Percentiles rank a stretch among this genome's conserved stretches.
Conservation (phyloP, 2,113 vertebrate species). For the Pygathrix nemaeus region DNA sequence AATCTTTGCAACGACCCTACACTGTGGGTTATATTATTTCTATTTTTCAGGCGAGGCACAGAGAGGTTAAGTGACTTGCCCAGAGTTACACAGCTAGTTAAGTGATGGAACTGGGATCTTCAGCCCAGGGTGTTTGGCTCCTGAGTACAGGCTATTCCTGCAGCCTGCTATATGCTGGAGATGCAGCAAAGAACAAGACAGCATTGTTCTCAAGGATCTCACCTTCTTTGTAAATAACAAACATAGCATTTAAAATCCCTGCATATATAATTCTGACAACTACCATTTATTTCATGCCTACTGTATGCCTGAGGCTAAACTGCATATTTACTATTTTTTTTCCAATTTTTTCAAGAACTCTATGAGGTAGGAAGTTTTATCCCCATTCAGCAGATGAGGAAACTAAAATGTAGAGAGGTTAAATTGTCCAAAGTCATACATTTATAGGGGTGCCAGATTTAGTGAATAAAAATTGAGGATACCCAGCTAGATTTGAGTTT, state of each 20-base stretch:
- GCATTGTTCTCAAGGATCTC: neutral
- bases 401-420: neutral
- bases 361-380: neutral
- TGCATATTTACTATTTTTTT: neutral
- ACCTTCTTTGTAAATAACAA: neutral
- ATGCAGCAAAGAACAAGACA: too few species aligned
- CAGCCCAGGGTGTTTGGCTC: neutral
- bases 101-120: neutral
- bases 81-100: neutral
- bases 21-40: neutral
- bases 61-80: neutral
- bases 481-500: neutral
- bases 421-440: neutral
- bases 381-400: neutral
- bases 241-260: neutral
- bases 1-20: too few species aligned
- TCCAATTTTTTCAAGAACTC: neutral
- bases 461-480: neutral
- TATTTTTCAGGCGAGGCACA: neutral
- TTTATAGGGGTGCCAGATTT: neutral
- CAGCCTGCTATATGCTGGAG: neutral
- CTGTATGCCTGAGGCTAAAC: neutral
- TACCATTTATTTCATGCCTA: neutral
- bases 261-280: too few species aligned
- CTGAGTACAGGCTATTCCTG: neutral